Conservation (phyloP, 2,888 invertebrate genomes). For the Tipula vernalis region DNA sequence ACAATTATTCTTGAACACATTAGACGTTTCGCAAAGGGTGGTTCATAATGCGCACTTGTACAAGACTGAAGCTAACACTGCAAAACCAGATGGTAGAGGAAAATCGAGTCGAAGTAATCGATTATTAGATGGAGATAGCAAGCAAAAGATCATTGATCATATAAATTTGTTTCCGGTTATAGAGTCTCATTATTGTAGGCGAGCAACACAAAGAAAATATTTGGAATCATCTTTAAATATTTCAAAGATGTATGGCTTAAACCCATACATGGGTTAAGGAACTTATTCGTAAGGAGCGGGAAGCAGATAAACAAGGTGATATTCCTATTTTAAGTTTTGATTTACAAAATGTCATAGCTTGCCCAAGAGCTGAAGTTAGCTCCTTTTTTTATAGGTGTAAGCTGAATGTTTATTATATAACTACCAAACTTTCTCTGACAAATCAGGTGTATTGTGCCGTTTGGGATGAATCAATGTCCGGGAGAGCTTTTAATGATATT, state of each 20-base stretch:
- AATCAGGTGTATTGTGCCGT: not conserved
- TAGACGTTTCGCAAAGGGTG: not conserved
- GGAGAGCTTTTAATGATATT: not conserved
- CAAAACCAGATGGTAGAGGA: not conserved
- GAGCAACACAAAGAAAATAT: not conserved
- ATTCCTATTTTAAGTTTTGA: not conserved
- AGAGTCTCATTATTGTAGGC: not conserved
- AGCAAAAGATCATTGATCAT: not conserved
- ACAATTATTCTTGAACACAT: not conserved
- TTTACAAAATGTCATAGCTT: not conserved
- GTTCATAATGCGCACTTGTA: not conserved
- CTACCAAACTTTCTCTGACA: not conserved
- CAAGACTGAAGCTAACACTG: not conserved
- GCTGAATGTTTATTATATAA: not conserved
- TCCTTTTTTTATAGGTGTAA: not conserved
- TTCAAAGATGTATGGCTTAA: not conserved
- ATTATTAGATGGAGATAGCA: not conserved
- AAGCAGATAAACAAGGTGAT: not conserved
- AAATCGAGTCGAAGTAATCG: not conserved
- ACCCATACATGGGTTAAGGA: too few species aligned
- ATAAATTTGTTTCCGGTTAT: not conserved
- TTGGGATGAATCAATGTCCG: not conserved
- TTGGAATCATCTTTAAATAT: not conserved
- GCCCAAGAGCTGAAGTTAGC: not conserved
- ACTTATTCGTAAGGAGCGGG: not conserved